Percentiles rank a stretch among this genome's conserved stretches.
phyloP scores from a whole-genome alignment of 2,113 vertebrate genomes.

The Siniperca knerii region DNA sequence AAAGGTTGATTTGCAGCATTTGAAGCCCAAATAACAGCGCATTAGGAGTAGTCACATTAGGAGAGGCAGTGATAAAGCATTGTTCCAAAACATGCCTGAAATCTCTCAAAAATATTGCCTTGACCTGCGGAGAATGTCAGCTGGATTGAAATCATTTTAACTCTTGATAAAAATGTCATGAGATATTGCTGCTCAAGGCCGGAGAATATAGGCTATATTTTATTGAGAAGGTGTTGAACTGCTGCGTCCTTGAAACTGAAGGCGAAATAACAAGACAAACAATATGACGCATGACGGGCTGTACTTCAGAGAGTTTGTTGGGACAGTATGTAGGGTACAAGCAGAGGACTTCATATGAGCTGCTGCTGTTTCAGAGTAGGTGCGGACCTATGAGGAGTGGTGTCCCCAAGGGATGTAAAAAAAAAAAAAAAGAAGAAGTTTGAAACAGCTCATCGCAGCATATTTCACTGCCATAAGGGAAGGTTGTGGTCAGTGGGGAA shows the following conservation, averaged over 20 bases:
- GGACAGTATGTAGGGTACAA: slow-evolving; percentile 15
- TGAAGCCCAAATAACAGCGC: neutral
- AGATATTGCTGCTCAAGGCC: slow-evolving; percentile 34
- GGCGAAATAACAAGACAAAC: slow-evolving; percentile 45
- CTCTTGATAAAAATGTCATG: slow-evolving; percentile 68
- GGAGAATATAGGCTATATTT: slow-evolving; percentile 38
- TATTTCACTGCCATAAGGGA: slow-evolving; percentile 40
- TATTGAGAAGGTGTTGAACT: slow-evolving; percentile 39
- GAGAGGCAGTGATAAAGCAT: slow-evolving; percentile 6
- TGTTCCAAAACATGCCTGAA: slow-evolving; percentile 20
- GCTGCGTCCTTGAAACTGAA: slow-evolving; percentile 54
- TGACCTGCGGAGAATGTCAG: slow-evolving; percentile 55
- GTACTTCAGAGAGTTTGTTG: slow-evolving; percentile 22
- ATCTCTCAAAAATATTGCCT: slow-evolving; percentile 49
- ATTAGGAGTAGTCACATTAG: neutral
- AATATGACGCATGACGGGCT: slow-evolving; percentile 37
- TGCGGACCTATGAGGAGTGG: slow-evolving; percentile 13
- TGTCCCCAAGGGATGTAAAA: slow-evolving; percentile 27
- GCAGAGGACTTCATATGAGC: slow-evolving; percentile 25
- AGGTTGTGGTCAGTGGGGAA: slow-evolving; percentile 52
- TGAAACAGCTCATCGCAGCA: slow-evolving; percentile 55
- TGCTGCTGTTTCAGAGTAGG: slow-evolving; percentile 25
- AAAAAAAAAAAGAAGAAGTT: neutral
- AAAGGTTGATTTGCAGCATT: slow-evolving; percentile 6
- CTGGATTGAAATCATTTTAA: slow-evolving; percentile 47